Conservation (phyloP, 1,140 invertebrate genomes). For the Venustaconcha ellipsiformis region DNA sequence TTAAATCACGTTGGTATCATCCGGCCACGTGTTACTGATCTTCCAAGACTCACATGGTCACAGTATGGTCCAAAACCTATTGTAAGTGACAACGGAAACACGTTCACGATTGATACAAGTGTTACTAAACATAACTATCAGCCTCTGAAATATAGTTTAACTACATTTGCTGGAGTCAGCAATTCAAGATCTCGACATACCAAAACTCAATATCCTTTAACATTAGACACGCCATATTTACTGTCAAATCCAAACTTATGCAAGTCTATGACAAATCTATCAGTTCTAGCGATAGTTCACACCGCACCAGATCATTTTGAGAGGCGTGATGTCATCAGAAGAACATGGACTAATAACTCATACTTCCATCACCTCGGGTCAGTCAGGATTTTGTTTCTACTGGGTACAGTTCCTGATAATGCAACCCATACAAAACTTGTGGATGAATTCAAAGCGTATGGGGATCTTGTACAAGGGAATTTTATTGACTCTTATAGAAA, state of each 20-base stretch:
- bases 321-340: conserved; percentile 46
- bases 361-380: conserved; percentile 33
- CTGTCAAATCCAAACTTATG: conserved; percentile 48
- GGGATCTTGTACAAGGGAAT: conserved; percentile 60
- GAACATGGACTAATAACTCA: conserved; percentile 59
- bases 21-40: too few species aligned
- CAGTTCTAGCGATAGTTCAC: conserved; percentile 52
- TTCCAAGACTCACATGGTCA: too few species aligned
- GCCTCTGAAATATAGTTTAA: too few species aligned
- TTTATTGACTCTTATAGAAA: conserved; percentile 63
- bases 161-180: too few species aligned
- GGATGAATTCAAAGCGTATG: conserved; percentile 40
- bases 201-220: conserved; percentile 31
- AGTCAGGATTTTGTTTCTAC: conserved; percentile 74
- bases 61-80: too few species aligned
- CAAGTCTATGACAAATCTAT: conserved; percentile 29
- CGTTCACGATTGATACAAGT: too few species aligned
- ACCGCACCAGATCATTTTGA: conserved; percentile 47
- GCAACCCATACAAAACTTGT: conserved; percentile 33
- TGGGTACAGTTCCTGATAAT: conserved; percentile 74
- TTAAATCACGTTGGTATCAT: too few species aligned
- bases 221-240: conserved; percentile 32
- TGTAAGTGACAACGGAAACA: too few species aligned
- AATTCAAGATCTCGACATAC: too few species aligned
- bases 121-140: too few species aligned